Percentiles rank a stretch among this genome's conserved stretches.
phyloP scores from a whole-genome alignment of 2,113 vertebrate species.

The Petaurus breviceps region DNA sequence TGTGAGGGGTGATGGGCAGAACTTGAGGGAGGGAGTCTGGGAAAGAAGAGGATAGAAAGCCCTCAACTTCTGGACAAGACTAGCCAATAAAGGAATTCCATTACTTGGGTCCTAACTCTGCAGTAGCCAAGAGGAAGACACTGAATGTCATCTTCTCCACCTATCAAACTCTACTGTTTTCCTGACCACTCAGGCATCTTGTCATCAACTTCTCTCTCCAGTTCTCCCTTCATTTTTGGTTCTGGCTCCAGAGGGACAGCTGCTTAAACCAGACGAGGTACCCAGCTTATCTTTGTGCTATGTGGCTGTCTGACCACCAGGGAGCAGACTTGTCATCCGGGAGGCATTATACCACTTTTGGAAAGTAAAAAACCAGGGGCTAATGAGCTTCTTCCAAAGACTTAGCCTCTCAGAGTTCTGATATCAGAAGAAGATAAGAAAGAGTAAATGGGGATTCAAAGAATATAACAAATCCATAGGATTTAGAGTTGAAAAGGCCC shows the following conservation, averaged over 20 bases:
- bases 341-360: not conserved
- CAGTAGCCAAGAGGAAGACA: not conserved
- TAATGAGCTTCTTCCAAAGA: not conserved
- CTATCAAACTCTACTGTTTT: not conserved
- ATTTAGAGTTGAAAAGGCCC: not conserved
- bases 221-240: not conserved
- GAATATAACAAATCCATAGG: not conserved
- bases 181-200: not conserved
- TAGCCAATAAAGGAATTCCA: not conserved
- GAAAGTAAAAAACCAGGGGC: not conserved
- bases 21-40: not conserved
- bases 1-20: not conserved
- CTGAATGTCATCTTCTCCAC: not conserved
- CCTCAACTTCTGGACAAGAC: not conserved
- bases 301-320: constrained; percentile 52
- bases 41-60: not conserved
- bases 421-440: not conserved
- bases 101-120: not conserved
- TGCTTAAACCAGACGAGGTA: not conserved
- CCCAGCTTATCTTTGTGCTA: not conserved
- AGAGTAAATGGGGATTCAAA: not conserved
- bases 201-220: not conserved
- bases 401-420: no score
- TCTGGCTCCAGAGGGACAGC: not conserved
- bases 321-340: constrained; percentile 26